Base-by-base conservation (phyloP, 1,140 invertebrate genomes). In the Patella vulgata region DNA sequence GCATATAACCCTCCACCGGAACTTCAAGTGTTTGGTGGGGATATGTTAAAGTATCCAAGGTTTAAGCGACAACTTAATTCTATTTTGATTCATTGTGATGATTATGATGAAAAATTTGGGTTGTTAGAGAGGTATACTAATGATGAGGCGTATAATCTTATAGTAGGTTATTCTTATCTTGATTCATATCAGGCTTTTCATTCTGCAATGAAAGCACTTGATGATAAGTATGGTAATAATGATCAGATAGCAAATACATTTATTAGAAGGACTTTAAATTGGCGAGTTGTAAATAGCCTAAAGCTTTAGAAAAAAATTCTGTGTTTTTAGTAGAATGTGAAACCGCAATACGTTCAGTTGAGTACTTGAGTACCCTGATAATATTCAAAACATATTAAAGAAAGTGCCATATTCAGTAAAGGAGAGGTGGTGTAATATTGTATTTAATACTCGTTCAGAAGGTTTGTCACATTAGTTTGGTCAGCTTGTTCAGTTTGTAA, bases 231-330 rank as follows among this genome's bases (percentile, higher is more conserved):
- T n/a, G n/a, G n/a, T n/a, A n/a, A n/a, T n/a, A n/a, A n/a, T n/a
- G n/a, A n/a, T n/a, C n/a, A n/a, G n/a, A 21, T 57, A 19, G 33
- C 54, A n/a, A 17, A 27, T 44, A 39, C 40, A 23, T 57, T 8
- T n/a, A 44, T 44, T n/a, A 33, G 44, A 27, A 57, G 44, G 28
- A 39, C 54, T 44, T 27, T 57, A 17, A 28, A 57, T 44, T 57
- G 40, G 54, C 36, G 39, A 19, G 4, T 17, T 17, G n/a, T 48
- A 1, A 48, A 57, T 23, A 57, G 5, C 4, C 11, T 5, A 28
- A n/a, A 3, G n/a, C n/a, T 57, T 23, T 57, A n/a, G 21, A 57
- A 3, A 31, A 23, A 17, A 2, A 19, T 31, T 57, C 54, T 11
- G 14, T 57, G 5, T 57, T 57, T 28, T 28, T 57, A 11, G 11